These are phyloP conservation scores for Ptilodon capucinus DNA, from an alignment of 2,888 invertebrate species.

Conservation along the genomic window DNA sequence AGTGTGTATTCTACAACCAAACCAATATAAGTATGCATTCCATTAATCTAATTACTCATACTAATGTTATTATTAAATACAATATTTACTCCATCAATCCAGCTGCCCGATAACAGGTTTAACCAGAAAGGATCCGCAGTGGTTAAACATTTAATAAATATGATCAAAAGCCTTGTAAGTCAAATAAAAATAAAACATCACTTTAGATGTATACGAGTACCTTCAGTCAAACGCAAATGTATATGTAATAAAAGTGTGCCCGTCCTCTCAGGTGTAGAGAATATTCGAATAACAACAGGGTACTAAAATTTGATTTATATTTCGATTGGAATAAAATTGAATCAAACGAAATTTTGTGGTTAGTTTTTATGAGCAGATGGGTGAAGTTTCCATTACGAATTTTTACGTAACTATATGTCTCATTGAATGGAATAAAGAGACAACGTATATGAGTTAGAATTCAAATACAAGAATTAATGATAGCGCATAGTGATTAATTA, in stretches of 20 bases:
- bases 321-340: conserved; percentile 22
- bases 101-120: no score
- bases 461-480: conserved; percentile 9
- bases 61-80: no score
- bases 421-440: not conserved
- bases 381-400: not conserved
- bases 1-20: no score
- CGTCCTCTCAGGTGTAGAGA: conserved; percentile 26
- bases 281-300: conserved; percentile 19
- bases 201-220: conserved; percentile 11
- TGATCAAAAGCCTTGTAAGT: not conserved
- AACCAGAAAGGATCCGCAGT: no score
- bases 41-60: no score
- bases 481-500: conserved; percentile 19
- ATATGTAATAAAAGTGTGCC: conserved; percentile 25
- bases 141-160: no score
- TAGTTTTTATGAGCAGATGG: conserved; percentile 12
- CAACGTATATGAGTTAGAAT: not conserved
- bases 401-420: not conserved
- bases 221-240: conserved; percentile 25
- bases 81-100: no score
- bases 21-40: no score
- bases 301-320: conserved; percentile 22
- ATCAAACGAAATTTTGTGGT: conserved; percentile 21
- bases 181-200: conserved; percentile 1